Evolutionary conservation across 2,113 vertebrate species (phyloP), one percentile per base, ranked within the genome.

Genomic region (Coturnix japonica): DNA sequence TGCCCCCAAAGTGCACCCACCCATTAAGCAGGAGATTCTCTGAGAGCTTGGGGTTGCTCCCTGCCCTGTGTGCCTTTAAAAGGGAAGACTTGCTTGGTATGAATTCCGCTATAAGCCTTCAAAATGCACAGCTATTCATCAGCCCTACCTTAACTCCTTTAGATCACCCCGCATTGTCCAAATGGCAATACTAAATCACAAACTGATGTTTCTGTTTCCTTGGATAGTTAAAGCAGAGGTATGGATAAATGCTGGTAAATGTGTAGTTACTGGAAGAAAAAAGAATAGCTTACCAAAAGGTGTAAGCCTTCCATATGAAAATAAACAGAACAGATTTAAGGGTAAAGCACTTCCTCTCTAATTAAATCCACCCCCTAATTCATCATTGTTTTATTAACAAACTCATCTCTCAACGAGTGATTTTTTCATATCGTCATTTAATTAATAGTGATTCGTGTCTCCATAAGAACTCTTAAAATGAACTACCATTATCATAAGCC

Each of bases 371-470:
- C 47, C 18, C 2, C 5, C n/a, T 71, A 53, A 83, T 92, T 87
- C 60, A 71, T 93, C 85, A 56, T 43, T 39, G n/a, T 71, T 94
- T 93, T 91, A 73, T 93, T 91, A 83, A 66, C 39, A 81, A 93
- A 81, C 72, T 92, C 37, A 2, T 66, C 49, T 51, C 59, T 91
- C 81, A 85, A 41, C 33, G 46, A 89, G 84, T 82, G 75, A 77
- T 88, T 96, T 96, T 37, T 95, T 94, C 87, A 76, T 90, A 85
- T 73, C 5, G 60, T 87, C 13, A 73, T 95, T 91, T 89, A 92
- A 93, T 93, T 90, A 87, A 77, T 87, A 46, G 60, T 87, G 64
- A 77, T 87, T 92, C 85, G n/a, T 77, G 44, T 85, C 81, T 70
- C 75, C 0, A 0, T 89, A 47, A 81, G 85, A 89, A 56, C 51